Base-by-base conservation (phyloP, 2,797 vertebrate species). In the Rhinatrema bivittatum region DNA sequence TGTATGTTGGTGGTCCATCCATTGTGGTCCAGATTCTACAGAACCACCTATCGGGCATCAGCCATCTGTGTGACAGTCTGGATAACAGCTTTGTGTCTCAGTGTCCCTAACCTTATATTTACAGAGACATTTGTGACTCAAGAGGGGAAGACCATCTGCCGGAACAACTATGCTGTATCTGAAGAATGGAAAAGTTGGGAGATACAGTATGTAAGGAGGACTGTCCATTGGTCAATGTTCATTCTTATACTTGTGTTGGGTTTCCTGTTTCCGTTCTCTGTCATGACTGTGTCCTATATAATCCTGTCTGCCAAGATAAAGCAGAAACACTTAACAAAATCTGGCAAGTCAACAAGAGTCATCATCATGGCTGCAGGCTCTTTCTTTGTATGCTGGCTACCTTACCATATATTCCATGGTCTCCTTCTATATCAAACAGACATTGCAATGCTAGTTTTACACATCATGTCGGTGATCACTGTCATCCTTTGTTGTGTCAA, bases 1-100 rank as follows among this genome's bases (percentile, higher is more conserved):
- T 68, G 68, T 5, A 17, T 60, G 14, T 42, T 76, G 44, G 57
- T 36, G 10, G 38, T 55, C 36, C 43, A 62, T 15, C 62, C 66
- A 0, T 32, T 60, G 22, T 63, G 58, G 56, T 55, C 56, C 20
- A 56, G 57, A 25, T 27, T 30, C 26, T 53, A 64, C 25, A 39
- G 46, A 36, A 70, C 31, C 10, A 33, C 32, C 6, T 29, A 20
- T 7, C 41, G 37, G 28, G 62, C 56, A 29, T 59, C 41, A 20
- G 6, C 28, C 11, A 29, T 54, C 16, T 20, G 40, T 22, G 8
- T 45, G 3, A 26, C 47, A 13, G 26, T 70, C 29, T 65, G 55
- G 63, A 17, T 43, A 4, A 54, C 39, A 15, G 49, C 66, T 4
- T 2, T 25, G 4, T 14, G 9, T 10, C 35, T 62, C 11, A 35